Evolutionary conservation across 2,797 vertebrate species (phyloP).

Genomic region (Dendrocincla tyrannina): DNA sequence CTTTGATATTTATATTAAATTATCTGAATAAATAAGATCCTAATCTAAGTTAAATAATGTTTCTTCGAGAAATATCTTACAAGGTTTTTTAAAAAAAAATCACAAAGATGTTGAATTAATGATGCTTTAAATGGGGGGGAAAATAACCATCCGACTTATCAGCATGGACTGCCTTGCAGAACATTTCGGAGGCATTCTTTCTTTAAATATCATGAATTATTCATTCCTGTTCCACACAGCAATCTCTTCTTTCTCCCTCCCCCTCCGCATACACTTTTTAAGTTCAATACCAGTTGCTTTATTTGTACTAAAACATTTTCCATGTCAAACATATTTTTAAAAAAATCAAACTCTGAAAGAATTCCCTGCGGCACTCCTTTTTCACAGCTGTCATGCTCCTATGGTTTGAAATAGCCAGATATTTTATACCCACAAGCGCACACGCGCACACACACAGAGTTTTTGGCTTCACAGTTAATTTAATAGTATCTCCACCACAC

Average conservation of each 20-base stretch:
- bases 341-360: slow-evolving; percentile 87
- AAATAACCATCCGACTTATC: slow-evolving; percentile 71
- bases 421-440: background rate
- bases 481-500: slow-evolving; percentile 87
- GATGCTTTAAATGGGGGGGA: slow-evolving; percentile 74
- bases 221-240: slow-evolving; percentile 82
- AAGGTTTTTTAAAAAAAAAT: slow-evolving; percentile 57
- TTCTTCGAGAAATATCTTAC: slow-evolving; percentile 66
- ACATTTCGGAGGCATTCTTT: slow-evolving; percentile 79
- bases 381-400: slow-evolving; percentile 93
- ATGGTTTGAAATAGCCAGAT: slow-evolving; percentile 83
- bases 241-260: slow-evolving; percentile 77
- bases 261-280: slow-evolving; percentile 70
- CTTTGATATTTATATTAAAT: slow-evolving; percentile 74
- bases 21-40: slow-evolving; percentile 73
- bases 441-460: background rate
- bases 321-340: slow-evolving; percentile 88
- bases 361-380: slow-evolving; percentile 91
- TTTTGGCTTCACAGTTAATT: slow-evolving; percentile 87
- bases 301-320: slow-evolving; percentile 97
- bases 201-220: slow-evolving; percentile 94
- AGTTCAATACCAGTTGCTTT: slow-evolving; percentile 93
- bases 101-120: slow-evolving; percentile 77
- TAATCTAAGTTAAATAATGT: slow-evolving; percentile 75
- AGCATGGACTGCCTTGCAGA: slow-evolving; percentile 74